A percentile compares a stretch with the other conserved stretches of the same genome.
Evolutionary conservation across 2,113 vertebrate species (phyloP).

Genomic region (Phalacrocorax carbo): DNA sequence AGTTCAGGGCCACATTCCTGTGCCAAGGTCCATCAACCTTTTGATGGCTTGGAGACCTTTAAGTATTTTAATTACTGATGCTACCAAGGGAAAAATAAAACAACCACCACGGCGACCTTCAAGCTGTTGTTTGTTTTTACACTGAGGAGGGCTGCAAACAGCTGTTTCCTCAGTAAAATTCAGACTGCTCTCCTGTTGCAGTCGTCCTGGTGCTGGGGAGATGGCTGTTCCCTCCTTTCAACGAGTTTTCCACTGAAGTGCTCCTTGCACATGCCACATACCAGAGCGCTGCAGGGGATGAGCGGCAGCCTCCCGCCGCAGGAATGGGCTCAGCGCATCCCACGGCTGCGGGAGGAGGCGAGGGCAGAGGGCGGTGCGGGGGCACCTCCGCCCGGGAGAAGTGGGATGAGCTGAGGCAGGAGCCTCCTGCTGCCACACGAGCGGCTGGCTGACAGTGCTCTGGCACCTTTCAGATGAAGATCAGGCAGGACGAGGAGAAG

Average conservation of each 20-base stretch:
- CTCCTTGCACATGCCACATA: neutral
- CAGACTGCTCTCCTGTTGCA: neutral
- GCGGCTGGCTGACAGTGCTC: neutral
- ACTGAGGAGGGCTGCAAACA: neutral
- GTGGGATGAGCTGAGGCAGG: neutral
- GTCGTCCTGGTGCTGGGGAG: too few species aligned
- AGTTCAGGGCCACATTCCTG: neutral
- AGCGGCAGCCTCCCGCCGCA: neutral
- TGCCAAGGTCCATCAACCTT: neutral
- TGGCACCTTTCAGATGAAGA: constrained; percentile 61
- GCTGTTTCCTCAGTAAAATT: neutral
- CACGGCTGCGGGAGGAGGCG: accelerated
- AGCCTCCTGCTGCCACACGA: neutral
- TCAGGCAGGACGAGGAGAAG: constrained; percentile 73
- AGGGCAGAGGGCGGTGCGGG: neutral
- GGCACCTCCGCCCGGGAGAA: neutral
- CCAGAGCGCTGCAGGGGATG: neutral
- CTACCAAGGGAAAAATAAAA: neutral
- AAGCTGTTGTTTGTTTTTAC: neutral
- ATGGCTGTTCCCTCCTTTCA: neutral
- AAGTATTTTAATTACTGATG: neutral
- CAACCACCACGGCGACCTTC: neutral
- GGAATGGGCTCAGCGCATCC: neutral
- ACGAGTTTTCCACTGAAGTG: neutral
- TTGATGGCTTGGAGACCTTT: neutral